Evolutionary conservation across 2,113 vertebrate genomes (phyloP).

Genomic region (Thunnus maccoyii): DNA sequence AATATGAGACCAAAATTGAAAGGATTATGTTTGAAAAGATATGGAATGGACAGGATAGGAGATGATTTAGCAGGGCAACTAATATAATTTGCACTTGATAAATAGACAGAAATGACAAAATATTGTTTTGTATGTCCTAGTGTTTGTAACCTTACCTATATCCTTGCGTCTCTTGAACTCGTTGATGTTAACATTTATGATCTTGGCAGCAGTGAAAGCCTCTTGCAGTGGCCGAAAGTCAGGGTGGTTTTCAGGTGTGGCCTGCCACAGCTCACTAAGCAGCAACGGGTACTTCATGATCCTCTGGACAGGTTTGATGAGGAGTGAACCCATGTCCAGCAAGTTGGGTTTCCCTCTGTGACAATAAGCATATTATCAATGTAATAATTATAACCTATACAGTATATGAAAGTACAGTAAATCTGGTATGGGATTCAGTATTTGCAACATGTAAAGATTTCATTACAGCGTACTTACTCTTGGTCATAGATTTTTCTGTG

Average conservation of each 20-base stretch:
- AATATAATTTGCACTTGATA: background rate
- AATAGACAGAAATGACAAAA: background rate
- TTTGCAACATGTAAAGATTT: background rate
- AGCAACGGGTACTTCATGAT: conserved; percentile 97
- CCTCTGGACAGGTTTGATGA: conserved; percentile 97
- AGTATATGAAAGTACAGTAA: background rate
- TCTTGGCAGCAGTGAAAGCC: conserved; percentile 88
- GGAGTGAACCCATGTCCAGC: conserved; percentile 94
- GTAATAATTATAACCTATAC: background rate
- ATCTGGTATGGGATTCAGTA: background rate
- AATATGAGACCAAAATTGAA: background rate
- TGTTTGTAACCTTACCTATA: conserved; percentile 85
- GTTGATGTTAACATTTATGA: conserved; percentile 94
- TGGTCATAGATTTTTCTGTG: conserved; percentile 93
- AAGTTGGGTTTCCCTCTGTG: conserved; percentile 92
- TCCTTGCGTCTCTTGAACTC: conserved; percentile 97
- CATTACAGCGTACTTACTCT: conserved; percentile 89
- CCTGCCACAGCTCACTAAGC: conserved; percentile 90
- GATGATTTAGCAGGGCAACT: background rate
- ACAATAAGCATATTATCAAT: background rate
- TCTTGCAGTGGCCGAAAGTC: conserved; percentile 87
- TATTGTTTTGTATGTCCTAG: no score
- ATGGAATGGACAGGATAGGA: background rate
- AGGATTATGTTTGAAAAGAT: background rate
- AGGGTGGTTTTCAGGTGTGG: conserved; percentile 92